Base-by-base conservation (phyloP, 1,140 invertebrate genomes). In the Drosophila ironensis region DNA sequence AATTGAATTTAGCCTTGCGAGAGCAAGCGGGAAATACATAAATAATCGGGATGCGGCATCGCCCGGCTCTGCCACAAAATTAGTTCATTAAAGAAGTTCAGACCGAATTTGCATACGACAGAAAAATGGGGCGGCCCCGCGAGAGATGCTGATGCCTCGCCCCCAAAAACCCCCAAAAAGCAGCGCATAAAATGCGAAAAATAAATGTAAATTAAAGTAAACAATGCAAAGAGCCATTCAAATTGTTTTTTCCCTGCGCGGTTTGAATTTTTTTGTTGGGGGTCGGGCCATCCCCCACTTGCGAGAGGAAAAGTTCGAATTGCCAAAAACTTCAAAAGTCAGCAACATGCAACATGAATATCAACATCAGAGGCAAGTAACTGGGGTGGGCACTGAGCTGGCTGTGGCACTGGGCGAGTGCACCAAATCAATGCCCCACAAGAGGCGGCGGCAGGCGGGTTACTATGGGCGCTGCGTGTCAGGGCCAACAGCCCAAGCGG, bases 281-380 rank as follows among this genome's bases (percentile, higher is more conserved):
- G 20, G 11, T 6, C 2, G 27, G 22, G 20, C 22, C 24, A 24
- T 3, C 41, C 27, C 27, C 42, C 35, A 28, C 42, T 44, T 33
- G 25, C 20, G 38, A 28, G 30, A 27, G 50, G 20, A 56, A 82
- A 77, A 77, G 37, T 86, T 66, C 59, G 48, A 66, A 69, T 80
- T 80, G 74, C 59, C 54, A 61, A 86, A 86, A 84, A 70, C 80
- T 84, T 86, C 64, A 84, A 59, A 84, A 86, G 80, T 84, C 80
- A 86, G 80, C 54, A 71, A 84, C 78, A 84, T 84, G 80, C 80
- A 84, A 84, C 80, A 84, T 84, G 80, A 84, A 84, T 84, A 84
- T 86, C 75, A 80, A 84, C 84, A 84, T 75, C 54, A 37, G 33
- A 50, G n/a, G n/a, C n/a, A 30, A 45, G 37, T n/a, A n/a, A n/a